phyloP scores from a whole-genome alignment of 2,888 invertebrate species.

The Brachycybe producta region DNA sequence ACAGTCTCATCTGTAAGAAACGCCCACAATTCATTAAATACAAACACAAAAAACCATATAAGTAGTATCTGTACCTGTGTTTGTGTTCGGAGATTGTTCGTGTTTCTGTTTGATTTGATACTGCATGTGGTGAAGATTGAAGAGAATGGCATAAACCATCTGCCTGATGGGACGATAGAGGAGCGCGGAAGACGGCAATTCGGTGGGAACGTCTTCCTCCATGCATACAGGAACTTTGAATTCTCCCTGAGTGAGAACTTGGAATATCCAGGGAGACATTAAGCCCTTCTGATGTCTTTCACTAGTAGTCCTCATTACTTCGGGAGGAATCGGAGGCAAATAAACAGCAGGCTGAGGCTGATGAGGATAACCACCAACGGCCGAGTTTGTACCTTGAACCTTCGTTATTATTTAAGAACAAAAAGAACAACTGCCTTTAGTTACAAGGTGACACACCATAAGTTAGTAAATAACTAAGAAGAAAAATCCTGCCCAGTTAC shows the following conservation, averaged over 20 bases:
- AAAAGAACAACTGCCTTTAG: background rate
- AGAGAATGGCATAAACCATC: conserved; percentile 76
- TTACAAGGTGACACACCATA: background rate
- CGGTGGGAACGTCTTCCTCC: conserved; percentile 71
- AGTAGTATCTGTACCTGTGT: background rate
- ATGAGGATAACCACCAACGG: conserved; percentile 10
- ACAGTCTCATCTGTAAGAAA: no score
- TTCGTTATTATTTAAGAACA: background rate
- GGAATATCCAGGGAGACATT: conserved; percentile 69
- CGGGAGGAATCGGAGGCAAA: conserved; percentile 42
- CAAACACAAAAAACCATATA: background rate
- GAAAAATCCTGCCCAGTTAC: no score
- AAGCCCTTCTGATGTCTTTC: conserved; percentile 78
- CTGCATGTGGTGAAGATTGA: conserved; percentile 71
- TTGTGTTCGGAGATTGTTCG: conserved; percentile 19
- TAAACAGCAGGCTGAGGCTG: conserved; percentile 9
- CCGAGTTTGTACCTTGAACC: background rate
- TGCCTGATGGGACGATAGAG: conserved; percentile 71
- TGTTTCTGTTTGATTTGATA: conserved; percentile 51
- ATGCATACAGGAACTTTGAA: conserved; percentile 55
- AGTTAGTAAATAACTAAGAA: no score
- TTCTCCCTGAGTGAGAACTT: conserved; percentile 50
- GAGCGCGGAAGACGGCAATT: conserved; percentile 68
- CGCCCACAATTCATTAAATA: background rate
- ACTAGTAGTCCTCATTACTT: conserved; percentile 67